Base-by-base conservation (phyloP, 2,888 invertebrate genomes). In the Drosophila mulleri region DNA sequence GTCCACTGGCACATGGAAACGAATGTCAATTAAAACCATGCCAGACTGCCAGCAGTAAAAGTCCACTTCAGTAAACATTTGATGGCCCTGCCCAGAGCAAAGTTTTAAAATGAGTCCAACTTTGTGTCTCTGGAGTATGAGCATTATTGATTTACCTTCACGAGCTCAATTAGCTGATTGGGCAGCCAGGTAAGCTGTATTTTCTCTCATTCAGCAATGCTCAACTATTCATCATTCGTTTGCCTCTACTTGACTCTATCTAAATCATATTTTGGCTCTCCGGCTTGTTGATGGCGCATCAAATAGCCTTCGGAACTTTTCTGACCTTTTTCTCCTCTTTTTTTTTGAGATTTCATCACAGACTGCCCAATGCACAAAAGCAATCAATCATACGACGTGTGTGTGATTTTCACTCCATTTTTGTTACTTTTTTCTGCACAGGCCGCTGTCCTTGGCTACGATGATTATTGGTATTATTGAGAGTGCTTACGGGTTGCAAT, bases 321-420 rank as follows among this genome's bases (percentile, higher is more conserved):
- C 23, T 32, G 41, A 42, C 62, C 71, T 53, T 11, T 41, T 16
- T n/a, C 20, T 23, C 20, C 20, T 23, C 20, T 23, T 23, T n/a
- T n/a, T 52, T 32, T 20, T n/a, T 7, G 42, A 47, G 78, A 67
- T 73, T 63, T 56, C 56, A 67, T 78, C 74, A 61, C 50, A 35
- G 60, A n/a, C 48, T 23, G 37, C 42, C 37, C 58, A 53, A 50
- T 52, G 41, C 67, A 39, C 37, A 56, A 50, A 47, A 48, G 70
- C 56, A 69, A 86, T 83, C 87, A 88, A 83, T 86, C 84, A 81
- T 76, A 50, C 44, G 70, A 59, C 52, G 50, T 57, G 71, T 67
- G 45, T 54, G 62, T 48, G 54, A 53, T 67, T 65, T 66, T 18
- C 57, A 61, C 69, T 39, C 18, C 20, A 54, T 53, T 62, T 67